Evolutionary conservation across 2,888 invertebrate species (phyloP), one percentile per base, ranked within the genome.

Genomic region (Idaea straminata): DNA sequence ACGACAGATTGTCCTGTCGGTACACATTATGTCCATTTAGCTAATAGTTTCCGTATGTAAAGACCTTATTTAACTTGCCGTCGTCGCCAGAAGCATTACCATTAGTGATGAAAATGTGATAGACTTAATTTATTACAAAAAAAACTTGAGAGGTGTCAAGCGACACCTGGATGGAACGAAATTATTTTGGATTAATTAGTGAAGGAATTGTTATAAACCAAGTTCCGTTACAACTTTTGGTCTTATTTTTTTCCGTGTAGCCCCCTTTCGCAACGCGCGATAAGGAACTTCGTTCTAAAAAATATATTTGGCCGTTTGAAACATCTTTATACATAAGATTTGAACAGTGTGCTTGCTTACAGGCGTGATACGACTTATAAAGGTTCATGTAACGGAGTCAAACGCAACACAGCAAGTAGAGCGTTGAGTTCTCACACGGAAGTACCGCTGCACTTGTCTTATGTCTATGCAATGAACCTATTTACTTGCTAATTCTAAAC

Each of bases 361-460:
- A 72, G 71, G 74, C 74, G 72, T 72, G 71, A 74, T 75, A 65
- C 74, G 70, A 75, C 67, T 74, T 47, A 10, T 15, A 58, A 58
- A 58, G 73, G 72, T 75, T 77, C 77, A 71, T 70, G 75, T 88
- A 86, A 78, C 80, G 76, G 84, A 82, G 81, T 76, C 67, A 77
- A 77, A 73, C 6, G n/a, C 74, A 80, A 79, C 83, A 84, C 75
- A 70, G 80, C 81, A 90, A 89, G 78, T 88, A 73, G 90, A 89
- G 87, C 91, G 83, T 86, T 87, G 82, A 86, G 84, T 91, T 91
- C 91, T 84, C 91, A 91, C 86, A 85, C 83, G 81, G 81, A 83
- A 82, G 82, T 82, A 78, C 84, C 80, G 82, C 81, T 81, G 78
- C 74, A 75, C 73, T 83, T 86, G 83, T 85, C 85, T 86, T 82